Percentiles rank a stretch among this genome's conserved stretches.
Evolutionary conservation across 2,888 invertebrate species (phyloP).

Genomic region (Eutolmus rufibarbis): DNA sequence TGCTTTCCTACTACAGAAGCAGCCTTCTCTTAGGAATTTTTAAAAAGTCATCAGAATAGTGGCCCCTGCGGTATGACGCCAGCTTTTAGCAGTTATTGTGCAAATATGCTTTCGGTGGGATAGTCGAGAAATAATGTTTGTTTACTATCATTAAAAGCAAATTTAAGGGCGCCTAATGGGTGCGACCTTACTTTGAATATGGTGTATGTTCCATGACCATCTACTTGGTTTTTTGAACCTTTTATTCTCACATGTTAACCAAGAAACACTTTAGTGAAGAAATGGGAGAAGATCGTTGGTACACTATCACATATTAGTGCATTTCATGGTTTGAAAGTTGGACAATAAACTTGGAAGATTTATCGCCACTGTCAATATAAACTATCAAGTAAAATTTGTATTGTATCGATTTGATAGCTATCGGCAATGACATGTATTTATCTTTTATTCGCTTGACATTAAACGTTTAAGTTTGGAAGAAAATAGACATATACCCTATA

Average conservation of each 20-base stretch:
- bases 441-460: background rate
- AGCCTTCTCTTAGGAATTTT: background rate
- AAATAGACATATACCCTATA: too few relatives aligned
- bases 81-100: background rate
- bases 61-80: background rate
- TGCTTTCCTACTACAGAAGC: background rate
- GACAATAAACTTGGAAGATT: background rate
- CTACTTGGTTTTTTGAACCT: background rate
- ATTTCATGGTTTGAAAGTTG: background rate
- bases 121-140: background rate
- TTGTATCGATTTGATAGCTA: too few relatives aligned
- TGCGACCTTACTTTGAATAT: background rate
- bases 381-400: background rate
- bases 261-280: background rate
- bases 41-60: background rate
- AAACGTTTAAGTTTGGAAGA: too few relatives aligned
- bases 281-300: background rate
- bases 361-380: background rate
- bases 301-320: background rate
- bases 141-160: background rate
- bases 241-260: background rate
- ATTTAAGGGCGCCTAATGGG: background rate
- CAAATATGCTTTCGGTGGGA: background rate
- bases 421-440: background rate
- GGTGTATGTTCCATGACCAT: background rate